Evolutionary conservation across 2,797 vertebrate genomes (phyloP), one percentile per base, ranked within the genome.

Genomic region (Bradypodion ventrale): DNA sequence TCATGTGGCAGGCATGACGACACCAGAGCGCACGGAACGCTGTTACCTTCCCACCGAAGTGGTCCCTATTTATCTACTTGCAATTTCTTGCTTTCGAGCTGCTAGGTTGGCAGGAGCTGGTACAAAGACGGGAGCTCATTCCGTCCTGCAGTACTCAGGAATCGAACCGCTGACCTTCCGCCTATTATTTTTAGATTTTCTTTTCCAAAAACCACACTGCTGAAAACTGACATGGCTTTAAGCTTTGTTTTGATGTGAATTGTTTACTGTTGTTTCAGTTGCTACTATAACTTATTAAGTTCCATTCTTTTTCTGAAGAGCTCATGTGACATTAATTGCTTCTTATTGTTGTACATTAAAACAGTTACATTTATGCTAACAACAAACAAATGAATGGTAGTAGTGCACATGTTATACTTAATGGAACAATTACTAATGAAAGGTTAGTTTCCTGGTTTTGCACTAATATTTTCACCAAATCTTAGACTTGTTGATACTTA

Each of bases 271-370:
- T 90, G 13, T 65, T 65, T 0, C 40, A 16, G 82, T 90, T 90
- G 87, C 82, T 85, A 87, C 60, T 92, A 82, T 85, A 89, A 69
- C 82, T 93, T 74, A 74, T 92, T 91, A 84, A 65, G 73, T 92
- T 94, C 89, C 85, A 68, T 91, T 93, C 60, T 88, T 76, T 72
- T 91, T 87, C 88, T 87, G 77, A 12, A 66, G 80, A 90, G 60
- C 76, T 92, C 59, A 85, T 92, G 73, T 92, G 90, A 91, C 91
- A 87, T 91, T 93, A 93, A 93, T 91, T 91, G 84, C 79, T 85
- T 86, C 69, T 87, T 84, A 73, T 87, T 73, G 87, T 93, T 95
- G 89, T 94, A 89, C 90, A 85, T 92, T 88, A 89, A 23, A 68
- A 78, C 42, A 46, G 89, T 94, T 92, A 73, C 65, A 72, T 91